Evolutionary conservation across 1,140 invertebrate genomes (phyloP).

Genomic region (Gonatopus flavifemur): DNA sequence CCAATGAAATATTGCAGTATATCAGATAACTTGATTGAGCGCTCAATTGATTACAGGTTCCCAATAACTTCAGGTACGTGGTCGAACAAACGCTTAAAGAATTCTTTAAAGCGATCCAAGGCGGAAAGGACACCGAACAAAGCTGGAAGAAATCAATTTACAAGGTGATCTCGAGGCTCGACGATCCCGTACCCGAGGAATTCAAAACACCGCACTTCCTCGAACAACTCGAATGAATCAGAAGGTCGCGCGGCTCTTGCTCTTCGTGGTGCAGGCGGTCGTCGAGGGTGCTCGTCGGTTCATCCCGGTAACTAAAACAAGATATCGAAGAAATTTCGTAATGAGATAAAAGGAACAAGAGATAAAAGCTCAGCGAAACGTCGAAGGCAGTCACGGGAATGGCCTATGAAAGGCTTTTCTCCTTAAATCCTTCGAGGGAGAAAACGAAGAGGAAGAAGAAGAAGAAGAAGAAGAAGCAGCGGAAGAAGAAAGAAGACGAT

Average conservation of each 20-base stretch:
- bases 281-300: conserved; percentile 29
- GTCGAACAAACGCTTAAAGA: conserved; percentile 96
- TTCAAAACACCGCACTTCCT: conserved; percentile 99
- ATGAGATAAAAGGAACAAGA: too few relatives aligned
- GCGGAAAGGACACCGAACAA: conserved; percentile 94
- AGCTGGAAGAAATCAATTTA: conserved; percentile 99
- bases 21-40: too few relatives aligned
- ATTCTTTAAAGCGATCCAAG: conserved; percentile 97
- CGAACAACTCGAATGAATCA: conserved; percentile 91
- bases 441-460: conserved; percentile 12
- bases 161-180: conserved; percentile 98
- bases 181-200: conserved; percentile 98
- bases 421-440: conserved; percentile 7
- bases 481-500: conserved; percentile 8
- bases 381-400: background rate
- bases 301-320: conserved; percentile 30
- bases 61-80: conserved; percentile 93
- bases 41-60: conserved; percentile 72
- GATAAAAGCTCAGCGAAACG: background rate
- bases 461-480: conserved; percentile 9
- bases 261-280: conserved; percentile 41
- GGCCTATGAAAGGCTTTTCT: background rate
- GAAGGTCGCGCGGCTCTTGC: conserved; percentile 41
- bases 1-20: too few relatives aligned
- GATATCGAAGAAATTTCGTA: conserved; percentile 16